phyloP scores from a whole-genome alignment of 1,140 invertebrate species.

The Acromyrmex charruanus region DNA sequence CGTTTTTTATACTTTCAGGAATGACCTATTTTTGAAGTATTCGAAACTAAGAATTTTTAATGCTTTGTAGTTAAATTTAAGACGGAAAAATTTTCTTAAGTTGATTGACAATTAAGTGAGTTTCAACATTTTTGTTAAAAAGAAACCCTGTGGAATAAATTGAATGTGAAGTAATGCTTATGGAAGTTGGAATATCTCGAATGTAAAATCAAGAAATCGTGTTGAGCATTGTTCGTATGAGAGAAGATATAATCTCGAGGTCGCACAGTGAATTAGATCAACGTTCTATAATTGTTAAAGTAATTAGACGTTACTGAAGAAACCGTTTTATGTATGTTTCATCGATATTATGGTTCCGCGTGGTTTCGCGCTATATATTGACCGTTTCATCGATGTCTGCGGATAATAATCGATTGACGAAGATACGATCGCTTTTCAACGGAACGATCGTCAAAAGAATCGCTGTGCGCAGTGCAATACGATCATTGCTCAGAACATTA shows the following conservation, averaged over 20 bases:
- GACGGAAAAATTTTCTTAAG: not conserved
- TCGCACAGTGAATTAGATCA: slow-evolving; percentile 59
- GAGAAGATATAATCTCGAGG: slow-evolving; percentile 44
- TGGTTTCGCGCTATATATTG: slow-evolving; percentile 38
- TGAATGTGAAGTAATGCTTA: not conserved
- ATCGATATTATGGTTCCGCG: slow-evolving; percentile 66
- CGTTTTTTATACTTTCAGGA: slow-evolving; percentile 10
- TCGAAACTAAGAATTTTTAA: not conserved
- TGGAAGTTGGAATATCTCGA: not conserved
- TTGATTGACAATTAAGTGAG: not conserved
- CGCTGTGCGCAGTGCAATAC: slow-evolving; percentile 1
- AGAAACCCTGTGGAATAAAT: not conserved
- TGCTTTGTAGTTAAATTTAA: not conserved
- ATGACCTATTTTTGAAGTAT: not conserved
- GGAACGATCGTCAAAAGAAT: slow-evolving; percentile 44
- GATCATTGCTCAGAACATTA: slow-evolving; percentile 19
- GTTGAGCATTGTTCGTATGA: slow-evolving; percentile 14
- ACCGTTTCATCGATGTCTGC: slow-evolving; percentile 76
- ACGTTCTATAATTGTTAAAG: slow-evolving; percentile 65
- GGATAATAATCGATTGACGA: slow-evolving; percentile 76
- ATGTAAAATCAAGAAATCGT: slow-evolving; percentile 41
- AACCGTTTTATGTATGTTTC: slow-evolving; percentile 31
- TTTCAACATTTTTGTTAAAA: not conserved
- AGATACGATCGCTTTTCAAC: slow-evolving; percentile 72
- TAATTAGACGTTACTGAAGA: slow-evolving; percentile 66